Base-by-base conservation (phyloP, 1,140 invertebrate species). In the Drosophila serrata region DNA sequence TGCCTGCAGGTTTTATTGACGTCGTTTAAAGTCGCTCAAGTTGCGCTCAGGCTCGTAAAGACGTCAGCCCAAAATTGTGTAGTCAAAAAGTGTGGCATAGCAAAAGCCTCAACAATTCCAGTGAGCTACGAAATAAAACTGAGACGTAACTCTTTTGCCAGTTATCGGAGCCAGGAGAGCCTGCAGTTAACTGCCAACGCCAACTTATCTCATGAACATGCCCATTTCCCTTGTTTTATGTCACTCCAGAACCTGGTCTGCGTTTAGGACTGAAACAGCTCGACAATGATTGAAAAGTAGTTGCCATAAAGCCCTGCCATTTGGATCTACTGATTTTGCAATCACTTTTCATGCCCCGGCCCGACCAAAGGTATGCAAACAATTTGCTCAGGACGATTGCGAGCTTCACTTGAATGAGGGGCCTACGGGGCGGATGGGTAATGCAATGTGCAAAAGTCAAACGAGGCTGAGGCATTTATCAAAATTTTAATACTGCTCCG, bases 11-110 rank as follows among this genome's bases (percentile, higher is more conserved):
- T 82, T 82, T 81, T 80, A 82, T 82, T 79, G 80, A 75, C 82
- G 80, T 79, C 80, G 63, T 79, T 82, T 79, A 82, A 82, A 82
- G 80, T 75, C 79, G 61, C 80, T 82, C 80, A 69, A 82, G 62
- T 82, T 82, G 46, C 60, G 27, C 35, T 35, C 46, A 4, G 22
- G 56, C 75, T 56, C 80, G 76, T 82, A 78, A 82, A 82, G 62
- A 45, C 48, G 62, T 78, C 74, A 78, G 53, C 65, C 72, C 72
- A 29, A 60, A 82, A 82, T 59, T 61, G 75, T 65, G 55, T 59
- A 77, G 62, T 69, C 74, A 67, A 55, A 77, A 56, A 55, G 72
- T 51, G 69, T 74, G 45, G 56, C 31, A 60, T 17, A 9, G 29
- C 29, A 6, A 15, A 12, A 17, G 19, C 37, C 27, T 15, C 22